Evolutionary conservation across 2,113 vertebrate species (phyloP), one percentile per base, ranked within the genome.

Genomic region (Chionis minor): DNA sequence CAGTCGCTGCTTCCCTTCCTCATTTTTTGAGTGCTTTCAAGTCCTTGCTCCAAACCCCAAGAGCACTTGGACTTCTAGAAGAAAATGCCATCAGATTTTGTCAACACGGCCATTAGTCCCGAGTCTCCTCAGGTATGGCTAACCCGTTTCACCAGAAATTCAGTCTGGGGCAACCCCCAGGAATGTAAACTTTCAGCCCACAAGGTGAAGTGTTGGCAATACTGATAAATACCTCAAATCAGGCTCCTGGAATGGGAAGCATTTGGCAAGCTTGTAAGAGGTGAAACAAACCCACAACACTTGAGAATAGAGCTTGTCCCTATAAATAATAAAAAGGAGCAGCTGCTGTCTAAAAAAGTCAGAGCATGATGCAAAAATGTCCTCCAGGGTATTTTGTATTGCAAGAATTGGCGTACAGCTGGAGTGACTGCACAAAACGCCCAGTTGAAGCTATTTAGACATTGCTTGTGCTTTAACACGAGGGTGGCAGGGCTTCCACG

Each of bases 251-350:
- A 95, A 96, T 95, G 92, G 92, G 69, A 96, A 90, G n/a, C 81
- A 92, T 94, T 81, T 95, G 95, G 84, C 58, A 92, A 82, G 42
- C 44, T 82, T 77, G 6, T 89, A 69, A 91, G 86, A 90, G 51
- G 62, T 0, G 0, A 93, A 97, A 90, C 35, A 74, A 95, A 58
- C 45, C 79, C 83, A 92, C 72, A 94, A 38, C 32, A 82, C 74
- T 95, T 5, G 1, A 93, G 58, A 93, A 88, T 10, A 88, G 58
- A 90, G 7, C n/a, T 77, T 88, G 81, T 75, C 71, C 58, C 62
- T 95, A 90, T 94, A 96, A 96, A 96, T 92, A 96, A 93, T 96
- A 58, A 93, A 96, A 95, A 88, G 45, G 81, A 94, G 66, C 78
- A 93, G 81, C 81, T 95, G 93, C 58, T 95, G 80, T 73, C 88